A percentile compares a stretch with the other conserved stretches of the same genome.
Evolutionary conservation across 2,113 vertebrate species (phyloP).

Genomic region (Herpailurus yagouaroundi): DNA sequence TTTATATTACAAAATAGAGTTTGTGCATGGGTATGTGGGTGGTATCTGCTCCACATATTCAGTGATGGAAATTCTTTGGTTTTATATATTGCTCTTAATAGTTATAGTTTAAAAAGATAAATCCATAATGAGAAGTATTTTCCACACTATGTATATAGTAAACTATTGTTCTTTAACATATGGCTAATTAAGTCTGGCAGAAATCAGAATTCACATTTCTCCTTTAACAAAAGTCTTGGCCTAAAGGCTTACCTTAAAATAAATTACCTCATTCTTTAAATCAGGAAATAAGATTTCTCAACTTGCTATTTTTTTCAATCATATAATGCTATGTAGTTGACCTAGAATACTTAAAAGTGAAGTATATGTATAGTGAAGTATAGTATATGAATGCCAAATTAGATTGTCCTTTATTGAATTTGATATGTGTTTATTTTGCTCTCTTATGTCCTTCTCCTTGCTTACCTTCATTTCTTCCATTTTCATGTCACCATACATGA

Average conservation of each 20-base stretch:
- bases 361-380: not conserved
- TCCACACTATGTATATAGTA: not conserved
- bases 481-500: not conserved
- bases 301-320: not conserved
- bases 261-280: constrained; percentile 52
- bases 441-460: not conserved
- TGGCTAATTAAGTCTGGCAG: constrained; percentile 54
- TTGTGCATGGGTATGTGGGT: not conserved
- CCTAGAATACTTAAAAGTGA: not conserved
- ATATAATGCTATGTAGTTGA: not conserved
- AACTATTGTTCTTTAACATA: constrained; percentile 46
- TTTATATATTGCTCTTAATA: not conserved
- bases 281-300: constrained; percentile 28
- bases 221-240: not conserved
- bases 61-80: not conserved
- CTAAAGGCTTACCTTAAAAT: constrained; percentile 36
- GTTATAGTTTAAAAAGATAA: constrained; percentile 6
- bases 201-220: constrained; percentile 28
- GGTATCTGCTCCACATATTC: not conserved
- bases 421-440: not conserved
- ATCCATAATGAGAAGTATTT: not conserved
- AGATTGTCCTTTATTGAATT: not conserved
- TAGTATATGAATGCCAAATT: not conserved
- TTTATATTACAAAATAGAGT: not conserved
- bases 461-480: not conserved